Base-by-base conservation (phyloP, 2,888 invertebrate species). In the Dicycla oo region DNA sequence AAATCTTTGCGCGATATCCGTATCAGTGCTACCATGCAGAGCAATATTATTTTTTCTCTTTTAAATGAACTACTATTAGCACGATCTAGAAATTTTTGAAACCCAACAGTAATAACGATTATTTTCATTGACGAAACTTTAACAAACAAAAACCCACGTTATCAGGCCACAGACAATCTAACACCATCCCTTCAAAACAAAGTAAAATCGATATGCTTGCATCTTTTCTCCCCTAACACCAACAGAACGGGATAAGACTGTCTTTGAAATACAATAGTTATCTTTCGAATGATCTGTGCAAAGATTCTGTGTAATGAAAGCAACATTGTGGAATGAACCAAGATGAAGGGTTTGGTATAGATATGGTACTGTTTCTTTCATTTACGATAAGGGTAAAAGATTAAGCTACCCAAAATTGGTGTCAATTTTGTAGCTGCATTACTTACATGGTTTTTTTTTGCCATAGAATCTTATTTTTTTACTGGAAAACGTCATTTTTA, bases 191-290 rank as follows among this genome's bases (percentile, higher is more conserved):
- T 11, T 53, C 4, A 34, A 49, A 63, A 53, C 40, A 66, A 63
- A 58, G 53, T 34, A 53, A 45, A 81, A 69, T 73, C 67, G 49
- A 77, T 73, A 69, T 34, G 11, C 23, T 69, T 68, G 30, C 60
- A 68, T 58, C 51, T 66, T 51, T 62, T 54, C 51, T 54, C 43
- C 26, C 53, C 20, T 43, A 63, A 69, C 30, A 61, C 64, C 64
- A 82, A 63, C 68, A 34, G 10, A 78, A 58, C 69, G 53, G 40
- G 51, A 30, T 38, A 73, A 71, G 69, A 49, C 60, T 71, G 70
- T 71, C 78, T 75, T 82, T 69, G 65, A 69, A 56, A 62, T 56
- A 75, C 66, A 75, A 73, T 83, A 69, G 74, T 77, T 82, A 83
- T 82, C 80, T 77, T 64, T 58, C 5, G 23, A 80, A 60, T 57